Evolutionary conservation across 2,113 vertebrate species (phyloP).

Genomic region (Lichenostomus cassidix): DNA sequence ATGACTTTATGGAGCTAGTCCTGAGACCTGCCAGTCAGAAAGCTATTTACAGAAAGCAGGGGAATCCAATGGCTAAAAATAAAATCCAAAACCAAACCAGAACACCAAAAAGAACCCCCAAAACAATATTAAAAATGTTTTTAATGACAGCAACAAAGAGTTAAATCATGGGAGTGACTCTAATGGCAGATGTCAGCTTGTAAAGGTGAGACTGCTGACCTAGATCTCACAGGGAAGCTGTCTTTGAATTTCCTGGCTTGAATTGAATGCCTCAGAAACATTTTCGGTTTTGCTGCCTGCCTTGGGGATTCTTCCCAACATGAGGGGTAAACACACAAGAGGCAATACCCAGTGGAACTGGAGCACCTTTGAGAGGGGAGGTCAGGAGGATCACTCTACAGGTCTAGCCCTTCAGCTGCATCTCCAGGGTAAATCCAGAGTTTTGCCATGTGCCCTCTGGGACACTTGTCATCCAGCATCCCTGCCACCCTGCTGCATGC

Average conservation of each 20-base stretch:
- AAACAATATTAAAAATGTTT: neutral
- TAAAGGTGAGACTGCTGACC: neutral
- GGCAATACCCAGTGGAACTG: rapidly evolving
- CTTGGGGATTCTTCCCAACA: neutral
- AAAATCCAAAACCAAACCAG: neutral
- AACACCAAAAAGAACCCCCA: neutral
- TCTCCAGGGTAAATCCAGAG: neutral
- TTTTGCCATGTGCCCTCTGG: neutral
- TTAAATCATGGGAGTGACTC: neutral
- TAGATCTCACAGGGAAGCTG: neutral
- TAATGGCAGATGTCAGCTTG: neutral
- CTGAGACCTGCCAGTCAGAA: neutral
- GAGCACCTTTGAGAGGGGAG: neutral
- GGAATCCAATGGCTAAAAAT: neutral
- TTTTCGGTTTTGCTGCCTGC: neutral
- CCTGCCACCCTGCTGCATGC: neutral
- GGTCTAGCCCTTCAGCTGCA: neutral
- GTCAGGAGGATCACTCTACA: neutral
- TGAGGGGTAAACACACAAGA: neutral
- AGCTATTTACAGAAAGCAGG: neutral
- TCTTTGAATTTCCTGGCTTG: neutral
- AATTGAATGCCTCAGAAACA: neutral
- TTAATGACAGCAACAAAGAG: neutral
- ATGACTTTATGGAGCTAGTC: neutral
- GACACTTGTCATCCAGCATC: neutral